Conservation (phyloP, 2,113 vertebrate species). For the Malaclemys terrapin region DNA sequence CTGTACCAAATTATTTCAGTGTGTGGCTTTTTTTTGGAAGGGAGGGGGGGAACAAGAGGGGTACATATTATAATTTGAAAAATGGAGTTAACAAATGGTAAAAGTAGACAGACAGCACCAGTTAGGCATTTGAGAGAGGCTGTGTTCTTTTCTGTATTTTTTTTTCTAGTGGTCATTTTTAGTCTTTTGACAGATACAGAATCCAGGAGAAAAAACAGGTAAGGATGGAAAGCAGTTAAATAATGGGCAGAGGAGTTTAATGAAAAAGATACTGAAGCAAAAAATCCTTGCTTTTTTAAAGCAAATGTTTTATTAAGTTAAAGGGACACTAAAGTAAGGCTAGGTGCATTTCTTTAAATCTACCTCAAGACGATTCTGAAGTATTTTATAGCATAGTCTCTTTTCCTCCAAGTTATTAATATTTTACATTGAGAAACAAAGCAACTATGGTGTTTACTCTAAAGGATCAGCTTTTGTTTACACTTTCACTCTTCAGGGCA, state of each 20-base stretch:
- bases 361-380: not conserved
- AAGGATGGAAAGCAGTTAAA: not conserved
- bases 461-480: conserved; percentile 37
- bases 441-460: not conserved
- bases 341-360: not conserved
- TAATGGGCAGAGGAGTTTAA: not conserved
- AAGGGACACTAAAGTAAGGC: not conserved
- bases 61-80: not conserved
- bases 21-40: not conserved
- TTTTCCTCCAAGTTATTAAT: not conserved
- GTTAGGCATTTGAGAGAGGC: not conserved
- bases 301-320: not conserved
- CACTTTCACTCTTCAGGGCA: not conserved
- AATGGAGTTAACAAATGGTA: not conserved
- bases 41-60: not conserved
- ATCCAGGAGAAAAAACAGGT: rapidly evolving
- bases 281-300: not conserved
- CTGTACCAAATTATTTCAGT: not conserved
- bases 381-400: not conserved
- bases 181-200: not conserved
- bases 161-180: not conserved
- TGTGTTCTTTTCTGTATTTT: not conserved
- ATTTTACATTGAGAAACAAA: not conserved
- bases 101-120: not conserved
- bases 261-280: not conserved